These are phyloP conservation scores for Oncorhynchus tshawytscha DNA, from an alignment of 2,113 vertebrate species.

Conservation along the genomic window DNA sequence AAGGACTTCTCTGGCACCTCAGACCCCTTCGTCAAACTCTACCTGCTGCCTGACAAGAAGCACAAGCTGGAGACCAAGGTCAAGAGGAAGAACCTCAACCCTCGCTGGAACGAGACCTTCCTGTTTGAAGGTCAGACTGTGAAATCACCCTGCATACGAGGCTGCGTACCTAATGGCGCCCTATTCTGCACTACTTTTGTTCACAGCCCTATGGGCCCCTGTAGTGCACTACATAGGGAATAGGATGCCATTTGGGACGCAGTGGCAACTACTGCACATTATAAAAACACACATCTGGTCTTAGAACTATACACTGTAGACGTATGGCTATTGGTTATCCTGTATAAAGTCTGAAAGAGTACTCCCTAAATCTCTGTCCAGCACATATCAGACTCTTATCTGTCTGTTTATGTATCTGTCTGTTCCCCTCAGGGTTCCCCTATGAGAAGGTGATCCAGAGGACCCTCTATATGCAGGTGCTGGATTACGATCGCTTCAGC, in stretches of 20 bases:
- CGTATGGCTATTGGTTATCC: no score
- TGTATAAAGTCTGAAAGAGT: no score
- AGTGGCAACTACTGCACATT: no score
- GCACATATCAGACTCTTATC: conserved; percentile 64
- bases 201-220: no score
- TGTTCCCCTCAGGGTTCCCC: conserved; percentile 82
- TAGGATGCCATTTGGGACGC: no score
- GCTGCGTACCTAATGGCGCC: no score
- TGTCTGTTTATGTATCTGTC: conserved; percentile 18
- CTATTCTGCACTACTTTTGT: no score
- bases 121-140: conserved; percentile 87
- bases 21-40: conserved; percentile 98
- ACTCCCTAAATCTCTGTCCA: conserved; percentile 56
- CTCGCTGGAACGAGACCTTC: conserved; percentile 98
- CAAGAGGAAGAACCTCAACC: conserved; percentile 98
- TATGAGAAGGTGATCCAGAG: conserved; percentile 98
- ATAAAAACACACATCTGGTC: no score
- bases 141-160: no score
- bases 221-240: no score
- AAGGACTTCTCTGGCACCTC: conserved; percentile 99
- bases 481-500: conserved; percentile 98
- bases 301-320: no score
- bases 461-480: conserved; percentile 94
- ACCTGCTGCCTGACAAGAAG: conserved; percentile 98
- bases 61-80: conserved; percentile 99